Base-by-base conservation (phyloP, 2,888 invertebrate species). In the Cryptocheilus praepositus region DNA sequence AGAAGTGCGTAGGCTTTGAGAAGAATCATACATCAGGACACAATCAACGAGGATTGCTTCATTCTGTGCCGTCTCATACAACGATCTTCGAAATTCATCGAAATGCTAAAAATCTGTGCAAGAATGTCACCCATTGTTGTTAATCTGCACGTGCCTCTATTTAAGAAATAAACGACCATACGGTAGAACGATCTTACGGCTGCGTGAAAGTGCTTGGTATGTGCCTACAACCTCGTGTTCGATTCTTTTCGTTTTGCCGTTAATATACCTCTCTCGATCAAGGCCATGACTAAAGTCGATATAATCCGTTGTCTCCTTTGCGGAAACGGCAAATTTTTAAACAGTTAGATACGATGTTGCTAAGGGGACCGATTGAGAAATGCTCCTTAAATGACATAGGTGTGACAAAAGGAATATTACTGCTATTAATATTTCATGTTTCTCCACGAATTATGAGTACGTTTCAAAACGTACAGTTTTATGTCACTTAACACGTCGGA, bases 201-300 rank as follows among this genome's bases (percentile, higher is more conserved):
- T 66, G 68, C 74, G 82, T 82, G 82, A 83, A 83, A 84, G 83
- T 82, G 66, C 67, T 65, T 67, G 71, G 67, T 64, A 63, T 67
- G 59, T 67, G 67, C 66, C 68, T 74, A 49, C 49, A 63, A 68
- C 68, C 69, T 71, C 74, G 74, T 36, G 36, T 68, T 72, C 73
- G 73, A 65, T 58, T 67, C 61, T 72, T 71, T 77, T 69, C 70
- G 77, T 79, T 75, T 64, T 62, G 72, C 58, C 59, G 36, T 77
- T 71, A 76, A 76, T 76, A 67, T 70, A 69, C 70, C 72, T 25
- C 25, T 25, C 25, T 76, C 62, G 71, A 77, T 74, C 81, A 81
- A 82, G 80, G 83, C 75, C 77, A 76, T 15, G 52, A 57, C 63
- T 64, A 64, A 55, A 49, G 36, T 15, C 74, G 25, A 60, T 74